A percentile compares a stretch with the other conserved stretches of the same genome.
Conservation (phyloP, 2,888 invertebrate species). For the Ephialtes manifestator region DNA sequence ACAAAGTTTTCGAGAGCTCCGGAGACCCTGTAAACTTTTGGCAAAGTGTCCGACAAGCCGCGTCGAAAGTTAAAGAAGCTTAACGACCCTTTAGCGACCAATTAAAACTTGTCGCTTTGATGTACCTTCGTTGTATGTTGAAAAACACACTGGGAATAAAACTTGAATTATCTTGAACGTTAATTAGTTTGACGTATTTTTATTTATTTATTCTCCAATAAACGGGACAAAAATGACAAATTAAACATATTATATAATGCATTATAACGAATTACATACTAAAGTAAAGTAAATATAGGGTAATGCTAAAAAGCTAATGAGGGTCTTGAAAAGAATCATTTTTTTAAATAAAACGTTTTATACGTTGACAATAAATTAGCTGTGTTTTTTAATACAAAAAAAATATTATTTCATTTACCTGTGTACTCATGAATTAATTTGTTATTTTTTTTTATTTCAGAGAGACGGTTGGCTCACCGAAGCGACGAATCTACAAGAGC, state of each 20-base stretch:
- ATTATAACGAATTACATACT: no score
- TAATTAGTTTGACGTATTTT: background rate
- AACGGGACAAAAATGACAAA: no score
- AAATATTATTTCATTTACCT: background rate
- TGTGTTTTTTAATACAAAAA: background rate
- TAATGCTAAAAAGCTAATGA: no score
- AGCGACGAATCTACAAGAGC: conserved; percentile 86
- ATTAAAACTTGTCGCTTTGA: conserved; percentile 44
- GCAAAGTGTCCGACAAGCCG: conserved; percentile 11
- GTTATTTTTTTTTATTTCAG: conserved; percentile 85
- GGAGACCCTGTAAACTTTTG: background rate
- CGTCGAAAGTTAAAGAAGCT: conserved; percentile 22
- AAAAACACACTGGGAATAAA: background rate
- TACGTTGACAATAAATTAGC: no score
- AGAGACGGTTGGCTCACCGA: conserved; percentile 89
- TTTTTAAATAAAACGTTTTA: no score
- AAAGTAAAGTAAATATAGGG: no score
- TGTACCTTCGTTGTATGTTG: conserved; percentile 7
- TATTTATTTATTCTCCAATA: background rate
- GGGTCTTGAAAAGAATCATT: no score
- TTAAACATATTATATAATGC: no score
- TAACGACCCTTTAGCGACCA: conserved; percentile 34
- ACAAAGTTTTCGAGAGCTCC: background rate
- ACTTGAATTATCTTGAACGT: background rate
- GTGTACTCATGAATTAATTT: background rate